Base-by-base conservation (phyloP, 2,113 vertebrate species). In the Cacatua alba region DNA sequence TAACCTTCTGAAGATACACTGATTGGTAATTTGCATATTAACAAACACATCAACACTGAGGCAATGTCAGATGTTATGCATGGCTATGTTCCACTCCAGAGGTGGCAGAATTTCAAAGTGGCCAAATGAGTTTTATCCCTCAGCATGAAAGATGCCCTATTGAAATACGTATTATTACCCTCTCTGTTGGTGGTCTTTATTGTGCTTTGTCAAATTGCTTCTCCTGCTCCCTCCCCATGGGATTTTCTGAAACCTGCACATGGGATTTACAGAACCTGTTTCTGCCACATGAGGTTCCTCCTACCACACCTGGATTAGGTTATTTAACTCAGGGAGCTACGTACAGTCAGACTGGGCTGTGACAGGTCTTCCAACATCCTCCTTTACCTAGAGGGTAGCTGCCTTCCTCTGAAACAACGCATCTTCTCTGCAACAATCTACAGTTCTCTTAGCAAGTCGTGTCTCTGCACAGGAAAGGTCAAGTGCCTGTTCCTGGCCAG, bases 1-100 rank as follows among this genome's bases (percentile, higher is more conserved):
- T 86, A 88, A 92, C 70, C 83, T 93, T 96, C 71, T 55, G 76
- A 92, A 86, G 82, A 93, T 90, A 46, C 2, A 81, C 86, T 75
- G 82, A 94, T 65, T 93, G 65, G 57, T 44, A 92, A 86, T 82
- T 94, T 94, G 65, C 84, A 94, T 94, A 89, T 77, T 82, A 94
- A 91, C 77, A 94, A 89, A 91, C 16, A 91, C 15, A 93, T 82
- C 77, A 86, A 53, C 65, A 82, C n/a, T 2, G 37, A 87, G 53
- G 77, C 70, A 70, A 72, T 76, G 67, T 86, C 70, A 89, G 80
- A 82, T 24, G 44, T 72, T 79, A 52, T 8, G 44, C 48, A 82
- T 1, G 10, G 65, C 44, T 71, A 26, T 48, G 81, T 77, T 94
- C 65, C 65, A 59, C 74, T 87, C 88, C 63, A 65, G 74, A 77